These are phyloP conservation scores for Recurvirostra avosetta DNA, from an alignment of 2,113 vertebrate species.

Conservation along the genomic window DNA sequence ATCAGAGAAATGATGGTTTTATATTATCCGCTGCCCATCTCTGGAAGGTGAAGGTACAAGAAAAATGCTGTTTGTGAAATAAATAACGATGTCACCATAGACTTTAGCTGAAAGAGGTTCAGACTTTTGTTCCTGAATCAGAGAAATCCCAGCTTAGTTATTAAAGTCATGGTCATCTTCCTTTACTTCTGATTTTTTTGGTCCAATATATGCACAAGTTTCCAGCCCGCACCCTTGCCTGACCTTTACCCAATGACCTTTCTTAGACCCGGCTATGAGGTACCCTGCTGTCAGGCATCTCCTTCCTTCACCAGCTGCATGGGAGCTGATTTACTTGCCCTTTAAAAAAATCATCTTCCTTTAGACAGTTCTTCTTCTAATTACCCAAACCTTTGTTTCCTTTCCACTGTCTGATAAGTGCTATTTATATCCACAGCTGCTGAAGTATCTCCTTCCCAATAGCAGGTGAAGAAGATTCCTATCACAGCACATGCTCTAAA, in stretches of 20 bases:
- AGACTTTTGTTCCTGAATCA: background rate
- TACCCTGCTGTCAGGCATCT: background rate
- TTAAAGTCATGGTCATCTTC: background rate
- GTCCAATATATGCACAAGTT: background rate
- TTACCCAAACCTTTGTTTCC: conserved; percentile 42
- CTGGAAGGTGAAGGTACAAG: background rate
- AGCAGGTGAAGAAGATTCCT: conserved; percentile 44
- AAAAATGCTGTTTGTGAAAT: background rate
- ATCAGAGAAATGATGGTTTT: background rate
- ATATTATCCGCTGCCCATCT: background rate
- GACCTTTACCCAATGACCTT: background rate
- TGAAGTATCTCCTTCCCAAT: conserved; percentile 7
- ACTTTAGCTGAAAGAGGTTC: background rate
- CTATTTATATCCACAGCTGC: conserved; percentile 49
- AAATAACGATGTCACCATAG: background rate
- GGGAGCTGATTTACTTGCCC: conserved; percentile 5
- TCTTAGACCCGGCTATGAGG: background rate
- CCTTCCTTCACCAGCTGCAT: background rate
- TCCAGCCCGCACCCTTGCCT: background rate
- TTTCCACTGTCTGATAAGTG: background rate
- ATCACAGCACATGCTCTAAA: background rate
- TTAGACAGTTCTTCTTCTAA: background rate
- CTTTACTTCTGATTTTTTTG: background rate
- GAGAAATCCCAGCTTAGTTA: background rate
- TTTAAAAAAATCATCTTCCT: background rate